Conservation (phyloP, 2,888 invertebrate species). For the Busseola fusca region DNA sequence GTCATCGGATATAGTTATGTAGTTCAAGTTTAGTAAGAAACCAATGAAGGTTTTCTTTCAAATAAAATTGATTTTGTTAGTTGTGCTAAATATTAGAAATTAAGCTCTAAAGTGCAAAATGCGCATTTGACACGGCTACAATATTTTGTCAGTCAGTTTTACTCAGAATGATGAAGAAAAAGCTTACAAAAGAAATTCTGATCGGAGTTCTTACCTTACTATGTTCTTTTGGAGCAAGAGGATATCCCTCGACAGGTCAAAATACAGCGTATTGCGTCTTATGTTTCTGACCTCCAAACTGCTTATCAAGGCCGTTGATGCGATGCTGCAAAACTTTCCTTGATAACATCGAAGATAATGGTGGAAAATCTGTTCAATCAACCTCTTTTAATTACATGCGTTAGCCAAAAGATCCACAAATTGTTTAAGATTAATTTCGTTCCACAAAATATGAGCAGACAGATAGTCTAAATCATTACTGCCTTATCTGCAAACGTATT, state of each 20-base stretch:
- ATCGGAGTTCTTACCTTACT: background rate
- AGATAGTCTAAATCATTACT: conserved; percentile 2
- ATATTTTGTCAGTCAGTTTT: conserved; percentile 1
- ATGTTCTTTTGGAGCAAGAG: background rate
- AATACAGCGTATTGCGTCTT: background rate
- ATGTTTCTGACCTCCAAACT: background rate
- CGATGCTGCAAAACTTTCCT: background rate
- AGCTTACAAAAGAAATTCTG: background rate
- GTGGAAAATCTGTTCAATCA: background rate
- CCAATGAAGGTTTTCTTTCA: no score
- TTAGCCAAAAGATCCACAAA: background rate
- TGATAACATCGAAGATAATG: background rate
- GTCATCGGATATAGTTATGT: no score
- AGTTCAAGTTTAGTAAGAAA: no score
- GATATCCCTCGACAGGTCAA: background rate
- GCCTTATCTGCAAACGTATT: conserved; percentile 11
- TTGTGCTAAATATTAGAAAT: no score
- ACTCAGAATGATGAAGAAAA: background rate
- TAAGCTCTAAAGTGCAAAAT: background rate
- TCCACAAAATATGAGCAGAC: background rate
- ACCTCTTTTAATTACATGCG: background rate
- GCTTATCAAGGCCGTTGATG: background rate
- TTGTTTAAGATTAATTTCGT: background rate
- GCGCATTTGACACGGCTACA: no score
- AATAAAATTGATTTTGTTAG: no score